Conservation (phyloP, 2,113 vertebrate species). For the Brienomyrus brachyistius region DNA sequence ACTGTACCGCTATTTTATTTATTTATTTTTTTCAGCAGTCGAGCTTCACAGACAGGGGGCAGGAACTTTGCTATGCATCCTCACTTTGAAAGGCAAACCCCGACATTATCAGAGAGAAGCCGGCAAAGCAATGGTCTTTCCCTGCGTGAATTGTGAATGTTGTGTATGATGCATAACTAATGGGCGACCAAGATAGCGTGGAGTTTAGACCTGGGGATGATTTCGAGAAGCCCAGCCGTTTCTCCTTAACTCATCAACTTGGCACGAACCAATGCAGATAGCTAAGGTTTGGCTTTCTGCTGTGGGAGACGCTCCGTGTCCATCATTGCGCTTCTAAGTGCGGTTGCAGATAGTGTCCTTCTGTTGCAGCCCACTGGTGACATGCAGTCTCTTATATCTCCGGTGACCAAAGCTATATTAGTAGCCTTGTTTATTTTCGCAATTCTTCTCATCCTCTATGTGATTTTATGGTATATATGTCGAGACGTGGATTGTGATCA, state of each 20-base stretch:
- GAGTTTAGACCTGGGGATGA: slow-evolving; percentile 1
- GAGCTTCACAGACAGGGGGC: not conserved
- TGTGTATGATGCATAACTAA: slow-evolving; percentile 19
- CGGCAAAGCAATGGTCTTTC: not conserved
- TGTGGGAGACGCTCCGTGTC: slow-evolving; percentile 28
- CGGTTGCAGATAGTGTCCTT: slow-evolving; percentile 33
- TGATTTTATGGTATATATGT: slow-evolving; percentile 86
- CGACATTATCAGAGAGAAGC: not conserved
- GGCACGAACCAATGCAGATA: slow-evolving; percentile 57
- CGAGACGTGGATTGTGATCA: slow-evolving; percentile 81
- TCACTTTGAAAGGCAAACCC: not conserved
- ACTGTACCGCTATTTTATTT: not conserved
- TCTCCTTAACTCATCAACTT: slow-evolving; percentile 36
- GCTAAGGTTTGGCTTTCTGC: slow-evolving; percentile 25
- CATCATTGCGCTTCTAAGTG: slow-evolving; percentile 33
- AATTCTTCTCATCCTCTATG: slow-evolving; percentile 80
- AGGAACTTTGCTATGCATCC: slow-evolving; percentile 17
- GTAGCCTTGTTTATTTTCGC: slow-evolving; percentile 81
- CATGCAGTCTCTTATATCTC: slow-evolving; percentile 81
- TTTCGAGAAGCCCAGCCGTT: slow-evolving; percentile 27
- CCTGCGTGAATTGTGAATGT: slow-evolving; percentile 7
- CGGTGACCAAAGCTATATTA: slow-evolving; percentile 77
- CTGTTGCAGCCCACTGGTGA: slow-evolving; percentile 47
- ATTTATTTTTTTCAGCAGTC: not conserved
- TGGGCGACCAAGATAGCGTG: slow-evolving; percentile 17